Evolutionary conservation across 1,140 invertebrate genomes (phyloP).

Genomic region (Pseudomyrmex concolor): DNA sequence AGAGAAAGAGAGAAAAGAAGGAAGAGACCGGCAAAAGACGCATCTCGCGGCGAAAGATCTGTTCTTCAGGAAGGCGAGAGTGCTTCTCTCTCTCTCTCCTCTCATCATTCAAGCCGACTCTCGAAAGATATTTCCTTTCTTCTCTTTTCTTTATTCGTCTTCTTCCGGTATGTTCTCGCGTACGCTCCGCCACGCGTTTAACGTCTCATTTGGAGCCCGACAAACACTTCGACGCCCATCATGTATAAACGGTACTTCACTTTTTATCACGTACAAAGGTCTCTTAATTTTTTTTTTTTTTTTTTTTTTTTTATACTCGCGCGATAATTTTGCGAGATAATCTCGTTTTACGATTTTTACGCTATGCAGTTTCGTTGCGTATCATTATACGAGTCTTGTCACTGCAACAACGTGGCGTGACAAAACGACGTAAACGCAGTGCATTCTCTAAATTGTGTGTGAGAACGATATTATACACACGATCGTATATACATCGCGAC

Average conservation of each 20-base stretch:
- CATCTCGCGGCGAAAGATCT: constrained; percentile 66
- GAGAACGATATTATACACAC: too few relatives aligned
- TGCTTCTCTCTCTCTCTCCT: constrained; percentile 2
- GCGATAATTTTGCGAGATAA: too few relatives aligned
- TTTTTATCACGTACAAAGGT: neutral
- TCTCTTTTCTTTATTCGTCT: constrained; percentile 20
- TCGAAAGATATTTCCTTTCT: constrained; percentile 33
- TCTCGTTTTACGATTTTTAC: too few relatives aligned
- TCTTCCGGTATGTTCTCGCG: neutral
- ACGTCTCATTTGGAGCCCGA: constrained; percentile 45
- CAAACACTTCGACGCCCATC: constrained; percentile 2
- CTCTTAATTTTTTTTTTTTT: neutral
- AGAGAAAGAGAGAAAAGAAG: neutral
- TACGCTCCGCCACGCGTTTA: constrained; percentile 19
- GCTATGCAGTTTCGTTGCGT: too few relatives aligned
- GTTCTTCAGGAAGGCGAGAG: constrained; percentile 50
- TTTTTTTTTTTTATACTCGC: neutral
- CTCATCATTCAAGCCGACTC: constrained; percentile 33
- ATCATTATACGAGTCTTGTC: too few relatives aligned
- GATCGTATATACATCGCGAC: too few relatives aligned
- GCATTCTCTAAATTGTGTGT: too few relatives aligned
- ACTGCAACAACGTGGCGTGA: too few relatives aligned
- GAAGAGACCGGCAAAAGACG: constrained; percentile 68
- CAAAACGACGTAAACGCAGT: too few relatives aligned
- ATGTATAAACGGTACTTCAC: neutral